Evolutionary conservation across 2,888 invertebrate genomes (phyloP), one percentile per base, ranked within the genome.

Genomic region (Ophion ventricosus): DNA sequence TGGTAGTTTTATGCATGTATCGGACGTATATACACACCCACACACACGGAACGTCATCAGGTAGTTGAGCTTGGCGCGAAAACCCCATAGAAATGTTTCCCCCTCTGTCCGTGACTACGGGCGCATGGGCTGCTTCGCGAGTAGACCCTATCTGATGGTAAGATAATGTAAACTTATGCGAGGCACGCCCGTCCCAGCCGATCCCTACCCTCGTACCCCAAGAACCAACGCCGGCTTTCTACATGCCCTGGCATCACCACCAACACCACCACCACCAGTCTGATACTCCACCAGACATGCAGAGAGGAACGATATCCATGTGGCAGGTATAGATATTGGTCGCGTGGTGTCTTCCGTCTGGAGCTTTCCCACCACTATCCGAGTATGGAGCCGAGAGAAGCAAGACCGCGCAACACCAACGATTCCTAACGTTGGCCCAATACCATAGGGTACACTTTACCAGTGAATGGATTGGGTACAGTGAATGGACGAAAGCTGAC

Each of bases 101-200:
- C 67, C 72, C 84, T 67, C 75, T 35, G 80, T 80, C 86, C 78
- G 82, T 72, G 84, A 84, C 80, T 84, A 56, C 40, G 78, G 54
- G 66, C 29, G 63, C 49, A 69, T 67, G 73, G 35, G 40, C 20
- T 78, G 70, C 56, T 64, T 56, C 75, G 83, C 83, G 83, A 78
- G 77, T 77, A 85, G 88, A 90, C 84, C 90, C 91, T 93, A 93
- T 93, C 93, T 90, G 93, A 92, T 92, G 90, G 90, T 90, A 91
- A 92, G 93, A 93, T 93, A 93, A 93, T 92, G 93, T 92, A 92
- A 93, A 92, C 93, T 93, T 93, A 92, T 93, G 92, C 92, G 92
- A 92, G 91, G 92, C 92, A 93, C 92, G 92, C 92, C 91, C 90
- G 90, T 88, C 88, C 86, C 90, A 84, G 88, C 85, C 75, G 86